Evolutionary conservation across 2,113 vertebrate genomes (phyloP), one percentile per base, ranked within the genome.

Genomic region (Proteles cristata): DNA sequence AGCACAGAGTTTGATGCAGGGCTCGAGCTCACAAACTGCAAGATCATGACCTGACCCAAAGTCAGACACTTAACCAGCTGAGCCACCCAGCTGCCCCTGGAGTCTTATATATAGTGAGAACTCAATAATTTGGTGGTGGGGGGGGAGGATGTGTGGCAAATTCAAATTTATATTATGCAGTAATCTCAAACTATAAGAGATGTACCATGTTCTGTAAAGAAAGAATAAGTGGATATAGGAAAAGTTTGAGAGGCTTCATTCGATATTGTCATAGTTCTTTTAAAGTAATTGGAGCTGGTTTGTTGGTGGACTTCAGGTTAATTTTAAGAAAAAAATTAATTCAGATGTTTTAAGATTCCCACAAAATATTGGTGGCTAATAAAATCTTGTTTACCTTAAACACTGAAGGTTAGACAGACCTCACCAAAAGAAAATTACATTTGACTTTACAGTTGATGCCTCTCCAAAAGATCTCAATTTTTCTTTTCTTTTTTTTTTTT

Each of bases 241-340:
- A 66, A 50, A 45, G 65, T 26, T 86, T 77, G 63, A n/a, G 43
- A 80, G n/a, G 7, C 15, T 87, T 65, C 21, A 17, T n/a, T 74
- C 28, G 90, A 7, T 92, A 76, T 43, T 86, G 12, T 69, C 35
- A 15, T 12, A 77, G 48, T 82, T 53, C 7, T 86, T 23, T 96
- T n/a, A 50, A 68, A 77, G 83, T 85, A 88, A 82, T 26, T 68
- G 11, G 1, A 43, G 11, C 88, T 55, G 25, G 28, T 66, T 10
- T 25, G 43, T 69, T 50, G 11, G 25, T 63, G 80, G 45, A 77
- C 43, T 93, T 88, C 48, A 87, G 39, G 33, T 83, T 93, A 61
- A 76, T 55, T 79, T 95, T 90, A 85, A 80, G 50, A 66, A 69
- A 90, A 76, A 23, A 35, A 39, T 19, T 73, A 94, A 65, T 74